phyloP scores from a whole-genome alignment of 2,113 vertebrate species.

The Vireo altiloquus region DNA sequence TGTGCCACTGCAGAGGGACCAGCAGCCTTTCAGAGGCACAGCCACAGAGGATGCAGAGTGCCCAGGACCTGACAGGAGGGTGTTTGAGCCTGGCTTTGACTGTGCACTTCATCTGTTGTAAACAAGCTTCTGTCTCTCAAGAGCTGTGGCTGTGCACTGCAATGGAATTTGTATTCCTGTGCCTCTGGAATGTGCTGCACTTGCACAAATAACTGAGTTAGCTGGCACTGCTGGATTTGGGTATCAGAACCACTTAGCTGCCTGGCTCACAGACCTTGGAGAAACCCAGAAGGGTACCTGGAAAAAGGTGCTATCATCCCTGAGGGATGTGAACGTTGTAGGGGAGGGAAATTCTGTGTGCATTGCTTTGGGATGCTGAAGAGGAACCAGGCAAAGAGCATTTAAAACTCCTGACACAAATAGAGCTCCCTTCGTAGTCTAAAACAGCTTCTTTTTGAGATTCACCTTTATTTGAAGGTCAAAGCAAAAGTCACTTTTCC shows the following conservation, averaged over 20 bases:
- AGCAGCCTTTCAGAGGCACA: background rate
- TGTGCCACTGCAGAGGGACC: background rate
- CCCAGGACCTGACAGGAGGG: background rate
- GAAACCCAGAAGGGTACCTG: background rate
- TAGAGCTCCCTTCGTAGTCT: background rate
- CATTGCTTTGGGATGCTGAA: background rate
- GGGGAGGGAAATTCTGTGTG: background rate
- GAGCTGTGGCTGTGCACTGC: background rate
- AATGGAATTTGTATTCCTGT: background rate
- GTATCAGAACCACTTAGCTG: rapidly evolving
- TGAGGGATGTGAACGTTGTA: background rate
- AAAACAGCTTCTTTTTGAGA: background rate
- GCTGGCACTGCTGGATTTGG: background rate
- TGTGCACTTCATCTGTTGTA: background rate
- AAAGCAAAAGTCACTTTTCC: background rate
- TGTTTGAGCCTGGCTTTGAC: background rate
- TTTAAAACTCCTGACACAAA: too few relatives aligned
- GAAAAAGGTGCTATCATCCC: background rate
- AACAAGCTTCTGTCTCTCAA: background rate
- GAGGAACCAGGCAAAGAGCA: background rate
- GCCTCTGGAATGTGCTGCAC: background rate
- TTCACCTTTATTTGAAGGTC: background rate
- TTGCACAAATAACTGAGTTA: background rate
- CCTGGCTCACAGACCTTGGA: background rate
- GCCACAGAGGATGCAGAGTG: background rate